These are phyloP conservation scores for Ormyrus pomaceus DNA, from an alignment of 2,888 invertebrate genomes.

Conservation along the genomic window DNA sequence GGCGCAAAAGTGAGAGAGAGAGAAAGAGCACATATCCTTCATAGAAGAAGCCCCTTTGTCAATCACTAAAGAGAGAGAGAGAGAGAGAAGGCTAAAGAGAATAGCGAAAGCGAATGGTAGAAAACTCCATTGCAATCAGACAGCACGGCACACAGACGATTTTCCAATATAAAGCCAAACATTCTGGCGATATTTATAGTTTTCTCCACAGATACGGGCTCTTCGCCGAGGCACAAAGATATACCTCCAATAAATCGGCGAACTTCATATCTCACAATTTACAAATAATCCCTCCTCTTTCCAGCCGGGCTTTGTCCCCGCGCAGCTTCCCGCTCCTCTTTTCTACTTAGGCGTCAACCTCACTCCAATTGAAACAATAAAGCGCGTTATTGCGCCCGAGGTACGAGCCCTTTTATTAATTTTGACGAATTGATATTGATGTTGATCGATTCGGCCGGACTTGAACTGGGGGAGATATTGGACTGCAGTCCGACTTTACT, in stretches of 20 bases:
- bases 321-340: background rate
- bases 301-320: too few species aligned
- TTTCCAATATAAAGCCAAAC: constrained; percentile 36
- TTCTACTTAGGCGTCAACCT: background rate
- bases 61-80: constrained; percentile 27
- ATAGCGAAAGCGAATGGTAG: background rate
- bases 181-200: constrained; percentile 20
- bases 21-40: constrained; percentile 29
- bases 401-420: background rate
- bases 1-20: constrained; percentile 28
- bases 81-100: background rate
- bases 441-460: background rate
- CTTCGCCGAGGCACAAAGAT: background rate
- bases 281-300: constrained; percentile 8
- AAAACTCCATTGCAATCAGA: constrained; percentile 32
- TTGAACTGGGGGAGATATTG: background rate
- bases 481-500: too few species aligned
- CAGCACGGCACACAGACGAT: constrained; percentile 19
- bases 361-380: background rate
- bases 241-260: background rate
- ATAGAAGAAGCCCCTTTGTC: constrained; percentile 34
- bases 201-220: constrained; percentile 1
- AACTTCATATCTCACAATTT: constrained; percentile 18
- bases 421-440: constrained; percentile 3
- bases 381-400: background rate